These are phyloP conservation scores for Cyrtodaria siliqua DNA, from an alignment of 2,888 invertebrate species.

Conservation along the genomic window DNA sequence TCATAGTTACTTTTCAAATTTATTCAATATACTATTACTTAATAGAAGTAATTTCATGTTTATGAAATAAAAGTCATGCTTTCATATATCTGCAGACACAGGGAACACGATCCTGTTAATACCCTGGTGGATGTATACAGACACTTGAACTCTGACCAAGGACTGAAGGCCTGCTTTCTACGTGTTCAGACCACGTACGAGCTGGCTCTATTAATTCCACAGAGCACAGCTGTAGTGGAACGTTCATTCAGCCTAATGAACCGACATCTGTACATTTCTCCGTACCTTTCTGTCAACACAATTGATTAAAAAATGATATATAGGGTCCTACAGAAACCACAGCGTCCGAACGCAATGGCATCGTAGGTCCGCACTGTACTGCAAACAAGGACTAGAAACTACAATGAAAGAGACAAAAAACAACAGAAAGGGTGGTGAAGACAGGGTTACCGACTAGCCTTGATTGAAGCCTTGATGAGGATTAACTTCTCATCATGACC, in stretches of 20 bases:
- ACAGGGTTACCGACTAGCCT: too few relatives aligned
- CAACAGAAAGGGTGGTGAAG: too few relatives aligned
- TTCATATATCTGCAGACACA: too few relatives aligned
- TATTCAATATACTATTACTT: background rate
- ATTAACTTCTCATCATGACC: constrained; percentile 14
- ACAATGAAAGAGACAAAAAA: too few relatives aligned
- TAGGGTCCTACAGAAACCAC: too few relatives aligned
- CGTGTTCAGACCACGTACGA: constrained; percentile 15
- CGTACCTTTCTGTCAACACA: constrained; percentile 11
- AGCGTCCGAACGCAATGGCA: too few relatives aligned
- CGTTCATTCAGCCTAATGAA: constrained; percentile 27
- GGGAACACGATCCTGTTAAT: too few relatives aligned
- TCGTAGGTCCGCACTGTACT: too few relatives aligned
- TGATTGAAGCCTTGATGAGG: constrained; percentile 20
- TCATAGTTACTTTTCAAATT: background rate
- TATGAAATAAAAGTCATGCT: too few relatives aligned
- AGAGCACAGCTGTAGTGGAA: constrained; percentile 32
- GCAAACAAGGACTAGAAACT: too few relatives aligned
- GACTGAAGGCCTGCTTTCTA: constrained; percentile 17
- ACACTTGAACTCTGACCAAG: constrained; percentile 13
- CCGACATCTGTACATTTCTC: constrained; percentile 21
- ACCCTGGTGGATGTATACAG: constrained; percentile 2
- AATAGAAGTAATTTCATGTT: too few relatives aligned
- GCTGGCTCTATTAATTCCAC: constrained; percentile 20
- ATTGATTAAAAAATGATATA: too few relatives aligned